These are phyloP conservation scores for Gadopsis bispinosus DNA, from an alignment of 2,797 vertebrate genomes.

Conservation along the genomic window DNA sequence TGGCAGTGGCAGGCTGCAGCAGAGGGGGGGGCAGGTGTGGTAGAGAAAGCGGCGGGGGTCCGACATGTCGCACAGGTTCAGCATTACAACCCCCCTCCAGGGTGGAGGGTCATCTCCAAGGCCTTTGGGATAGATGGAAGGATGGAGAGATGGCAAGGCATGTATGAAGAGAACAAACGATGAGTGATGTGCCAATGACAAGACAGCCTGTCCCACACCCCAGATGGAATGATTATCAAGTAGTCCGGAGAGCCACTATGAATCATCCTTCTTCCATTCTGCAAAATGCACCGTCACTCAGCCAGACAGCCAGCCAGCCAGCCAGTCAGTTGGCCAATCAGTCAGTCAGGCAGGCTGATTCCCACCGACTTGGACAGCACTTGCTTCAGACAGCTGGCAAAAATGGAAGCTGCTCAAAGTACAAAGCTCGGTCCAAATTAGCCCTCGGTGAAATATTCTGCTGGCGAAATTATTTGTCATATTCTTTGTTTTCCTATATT, in stretches of 20 bases:
- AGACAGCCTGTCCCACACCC: slow-evolving; percentile 69
- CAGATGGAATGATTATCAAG: slow-evolving; percentile 81
- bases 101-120: slow-evolving; percentile 55
- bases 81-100: slow-evolving; percentile 38
- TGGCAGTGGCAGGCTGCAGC: slow-evolving; percentile 77
- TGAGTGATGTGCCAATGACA: slow-evolving; percentile 73
- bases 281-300: slow-evolving; percentile 71
- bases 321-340: slow-evolving; percentile 42
- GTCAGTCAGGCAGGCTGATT: slow-evolving; percentile 46
- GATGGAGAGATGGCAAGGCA: slow-evolving; percentile 41
- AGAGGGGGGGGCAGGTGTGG: slow-evolving; percentile 49
- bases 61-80: slow-evolving; percentile 40
- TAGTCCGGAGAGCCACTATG: slow-evolving; percentile 69
- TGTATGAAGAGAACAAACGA: slow-evolving; percentile 65
- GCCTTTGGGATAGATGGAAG: slow-evolving; percentile 37
- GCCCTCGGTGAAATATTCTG: slow-evolving; percentile 23
- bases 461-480: slow-evolving; percentile 50
- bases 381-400: slow-evolving; percentile 52
- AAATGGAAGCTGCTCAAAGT: slow-evolving; percentile 49
- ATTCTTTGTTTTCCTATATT: slow-evolving; percentile 63
- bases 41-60: slow-evolving; percentile 45
- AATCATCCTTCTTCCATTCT: slow-evolving; percentile 72
- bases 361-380: slow-evolving; percentile 43
- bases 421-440: slow-evolving; percentile 52
- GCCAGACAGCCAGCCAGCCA: slow-evolving; percentile 48